Base-by-base conservation (phyloP, 2,888 invertebrate species). In the Parascotia fuliginaria region DNA sequence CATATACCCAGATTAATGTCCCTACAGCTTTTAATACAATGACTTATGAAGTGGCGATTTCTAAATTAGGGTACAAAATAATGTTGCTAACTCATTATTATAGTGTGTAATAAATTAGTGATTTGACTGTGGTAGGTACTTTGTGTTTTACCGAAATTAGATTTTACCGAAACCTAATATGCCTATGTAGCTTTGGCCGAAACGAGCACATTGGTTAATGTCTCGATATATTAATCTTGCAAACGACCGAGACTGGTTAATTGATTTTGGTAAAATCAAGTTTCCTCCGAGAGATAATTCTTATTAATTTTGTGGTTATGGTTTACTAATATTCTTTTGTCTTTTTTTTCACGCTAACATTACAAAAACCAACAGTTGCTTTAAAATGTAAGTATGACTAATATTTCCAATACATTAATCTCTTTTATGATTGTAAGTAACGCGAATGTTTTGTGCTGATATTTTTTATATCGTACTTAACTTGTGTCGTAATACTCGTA, bases 351-450 rank as follows among this genome's bases (percentile, higher is more conserved):
- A 89, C 71, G 89, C 90, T 81, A 58, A 74, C 76, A n/a, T n/a
- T n/a, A n/a, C n/a, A n/a, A n/a, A n/a, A n/a, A n/a, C 65, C 41
- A 66, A 76, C 83, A 91, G 92, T 89, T 83, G 87, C 89, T 53
- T 74, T 92, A 44, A 91, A 91, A 81, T 92, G 92, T 92, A 85
- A 92, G 92, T 92, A 89, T 81, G 14, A 41, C 4, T 12, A 6
- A 29, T 31, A 24, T 9, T 24, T 14, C 6, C 16, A 12, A 12
- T 13, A 14, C 13, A n/a, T n/a, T n/a, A n/a, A n/a, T n/a, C n/a
- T n/a, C n/a, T n/a, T n/a, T n/a, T n/a, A n/a, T n/a, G n/a, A n/a
- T n/a, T n/a, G n/a, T n/a, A n/a, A n/a, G n/a, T n/a, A n/a, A n/a
- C n/a, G n/a, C n/a, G n/a, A n/a, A n/a, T n/a, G n/a, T n/a, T n/a